These are phyloP conservation scores for Grantiella picta DNA, from an alignment of 2,113 vertebrate species.

Conservation along the genomic window DNA sequence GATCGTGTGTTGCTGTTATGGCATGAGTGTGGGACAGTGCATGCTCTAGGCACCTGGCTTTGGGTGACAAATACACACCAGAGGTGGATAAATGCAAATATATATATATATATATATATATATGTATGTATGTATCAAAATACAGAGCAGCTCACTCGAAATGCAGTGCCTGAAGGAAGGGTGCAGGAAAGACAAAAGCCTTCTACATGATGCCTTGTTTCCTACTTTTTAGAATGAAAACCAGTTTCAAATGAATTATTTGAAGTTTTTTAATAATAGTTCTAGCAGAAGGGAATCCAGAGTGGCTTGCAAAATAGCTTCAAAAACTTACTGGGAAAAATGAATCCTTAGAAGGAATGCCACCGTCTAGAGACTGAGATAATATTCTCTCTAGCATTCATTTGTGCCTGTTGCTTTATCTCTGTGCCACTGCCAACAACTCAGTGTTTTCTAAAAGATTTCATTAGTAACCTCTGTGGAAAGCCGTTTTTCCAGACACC, in stretches of 20 bases:
- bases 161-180: not conserved
- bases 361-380: not conserved
- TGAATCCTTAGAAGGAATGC: not conserved
- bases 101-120: not conserved
- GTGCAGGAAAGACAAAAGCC: not conserved
- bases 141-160: not conserved
- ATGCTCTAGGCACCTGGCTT: not conserved
- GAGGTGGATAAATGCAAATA: not conserved
- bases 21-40: conserved; percentile 63
- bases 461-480: not conserved
- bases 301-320: not conserved
- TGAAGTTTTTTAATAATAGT: not conserved
- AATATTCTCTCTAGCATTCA: not conserved
- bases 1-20: conserved; percentile 77
- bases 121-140: not conserved
- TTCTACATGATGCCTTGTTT: not conserved
- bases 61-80: not conserved
- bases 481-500: not conserved
- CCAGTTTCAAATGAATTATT: not conserved
- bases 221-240: not conserved
- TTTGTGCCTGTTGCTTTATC: not conserved
- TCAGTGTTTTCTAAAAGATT: not conserved
- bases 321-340: not conserved
- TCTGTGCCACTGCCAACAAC: not conserved
- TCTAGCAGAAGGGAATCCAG: not conserved